Evolutionary conservation across 2,113 vertebrate species (phyloP).

Genomic region (Trinectes maculatus): DNA sequence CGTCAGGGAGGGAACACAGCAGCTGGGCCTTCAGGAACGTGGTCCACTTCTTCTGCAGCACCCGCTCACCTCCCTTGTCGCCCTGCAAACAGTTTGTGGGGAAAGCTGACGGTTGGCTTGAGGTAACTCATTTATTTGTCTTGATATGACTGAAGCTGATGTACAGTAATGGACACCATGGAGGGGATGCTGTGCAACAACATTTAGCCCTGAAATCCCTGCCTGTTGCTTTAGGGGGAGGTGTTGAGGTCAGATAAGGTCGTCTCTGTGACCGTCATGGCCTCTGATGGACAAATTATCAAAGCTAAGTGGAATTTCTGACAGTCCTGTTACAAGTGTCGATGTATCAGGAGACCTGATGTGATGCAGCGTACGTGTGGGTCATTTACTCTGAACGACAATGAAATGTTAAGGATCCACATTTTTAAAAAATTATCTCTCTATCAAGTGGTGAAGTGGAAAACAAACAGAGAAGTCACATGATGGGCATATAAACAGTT

Average conservation of each 20-base stretch:
- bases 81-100: conserved; percentile 77
- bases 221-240: conserved; percentile 38
- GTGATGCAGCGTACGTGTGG: not conserved
- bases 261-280: not conserved
- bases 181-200: no score
- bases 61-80: conserved; percentile 92
- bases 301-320: conserved; percentile 7
- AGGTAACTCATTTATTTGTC: not conserved
- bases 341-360: not conserved
- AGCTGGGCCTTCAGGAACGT: conserved; percentile 97
- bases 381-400: not conserved
- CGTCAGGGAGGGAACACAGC: conserved; percentile 90
- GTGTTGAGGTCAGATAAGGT: conserved; percentile 15
- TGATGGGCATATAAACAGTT: conserved; percentile 45
- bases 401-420: not conserved
- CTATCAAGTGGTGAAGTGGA: conserved; percentile 14
- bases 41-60: conserved; percentile 97
- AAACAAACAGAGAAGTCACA: conserved; percentile 30
- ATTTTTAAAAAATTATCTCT: conserved; percentile 10
- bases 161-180: not conserved
- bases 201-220: conserved; percentile 38
- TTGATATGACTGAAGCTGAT: not conserved
- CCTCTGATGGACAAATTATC: conserved; percentile 1
- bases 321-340: not conserved
- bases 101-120: not conserved